Evolutionary conservation across 2,113 vertebrate species (phyloP), one percentile per base, ranked within the genome.

Genomic region (Lucifuga dentata): DNA sequence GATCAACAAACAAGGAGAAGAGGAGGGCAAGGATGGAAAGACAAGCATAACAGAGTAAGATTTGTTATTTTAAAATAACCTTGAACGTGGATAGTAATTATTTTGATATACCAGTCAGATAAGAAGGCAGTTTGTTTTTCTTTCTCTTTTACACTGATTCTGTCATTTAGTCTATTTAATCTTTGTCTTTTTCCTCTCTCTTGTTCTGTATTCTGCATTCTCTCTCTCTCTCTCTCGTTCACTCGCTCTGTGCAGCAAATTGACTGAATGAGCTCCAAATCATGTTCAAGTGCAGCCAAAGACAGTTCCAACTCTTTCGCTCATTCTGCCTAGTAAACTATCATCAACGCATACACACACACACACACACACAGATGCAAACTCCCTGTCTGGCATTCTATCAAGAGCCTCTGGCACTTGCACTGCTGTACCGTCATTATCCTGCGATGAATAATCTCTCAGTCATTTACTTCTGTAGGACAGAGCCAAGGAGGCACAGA

Each of bases 241-340:
- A 36, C 48, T 46, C 16, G 33, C 15, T 11, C 55, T 59, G n/a
- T 52, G 51, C 52, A 48, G 45, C 67, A 71, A 84, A 81, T 78
- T 60, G 57, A 73, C 75, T 83, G 67, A 85, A 78, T 62, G 69
- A 80, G 78, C 58, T 73, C 68, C 76, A 84, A 82, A 88, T 85
- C 66, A 81, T 68, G 51, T 76, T 81, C 62, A 76, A 86, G 83
- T 79, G 79, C 81, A 76, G 73, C 77, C 76, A 49, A 64, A 68
- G 64, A 80, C 77, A 78, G 71, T 75, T 86, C 61, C 68, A 83
- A 68, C 76, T 75, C 70, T 76, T 73, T 64, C 69, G 53, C 61
- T 64, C 66, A 55, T 58, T 83, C 57, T 62, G 73, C 64, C 41
- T 53, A 59, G 62, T 73, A 58, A 83, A 80, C 65, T 70, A 39